A percentile compares a stretch with the other conserved stretches of the same genome.
These are phyloP conservation scores for Drosophila anomelani DNA, from an alignment of 2,888 invertebrate genomes.

Conservation along the genomic window DNA sequence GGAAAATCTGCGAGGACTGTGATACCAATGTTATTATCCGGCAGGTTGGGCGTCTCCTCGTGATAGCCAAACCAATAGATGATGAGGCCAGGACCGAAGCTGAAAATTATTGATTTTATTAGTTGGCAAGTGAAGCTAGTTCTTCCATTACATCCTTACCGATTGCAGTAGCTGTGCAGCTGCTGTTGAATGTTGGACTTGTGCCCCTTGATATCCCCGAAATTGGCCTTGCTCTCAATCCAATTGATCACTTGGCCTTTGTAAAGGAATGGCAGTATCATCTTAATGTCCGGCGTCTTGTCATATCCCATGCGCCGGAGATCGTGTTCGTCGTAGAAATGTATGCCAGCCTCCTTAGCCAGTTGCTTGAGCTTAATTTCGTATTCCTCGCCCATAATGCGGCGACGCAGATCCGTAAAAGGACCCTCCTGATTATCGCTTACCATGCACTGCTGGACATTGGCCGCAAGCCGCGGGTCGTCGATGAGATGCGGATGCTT, in stretches of 20 bases:
- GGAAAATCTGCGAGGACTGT: constrained; percentile 87
- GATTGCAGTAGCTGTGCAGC: constrained; percentile 95
- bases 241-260: constrained; percentile 95
- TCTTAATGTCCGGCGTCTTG: constrained; percentile 97
- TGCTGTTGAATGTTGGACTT: constrained; percentile 93
- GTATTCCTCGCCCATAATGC: constrained; percentile 93
- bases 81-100: constrained; percentile 96
- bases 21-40: constrained; percentile 88
- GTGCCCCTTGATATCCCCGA: constrained; percentile 94
- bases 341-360: constrained; percentile 86
- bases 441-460: constrained; percentile 88
- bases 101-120: constrained; percentile 20
- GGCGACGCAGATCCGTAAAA: constrained; percentile 91
- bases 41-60: constrained; percentile 86
- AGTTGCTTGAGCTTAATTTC: constrained; percentile 87
- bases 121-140: neutral
- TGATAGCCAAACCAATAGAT: constrained; percentile 98
- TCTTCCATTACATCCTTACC: constrained; percentile 60
- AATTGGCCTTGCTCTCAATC: constrained; percentile 98
- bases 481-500: constrained; percentile 81
- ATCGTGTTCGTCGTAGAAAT: constrained; percentile 91
- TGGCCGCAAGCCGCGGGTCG: constrained; percentile 78
- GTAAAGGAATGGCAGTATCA: constrained; percentile 94
- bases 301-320: constrained; percentile 94
- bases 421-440: constrained; percentile 95